Percentiles rank a stretch among this genome's conserved stretches.
These are phyloP conservation scores for Neopipo cinnamomea DNA, from an alignment of 2,113 vertebrate species.

Conservation along the genomic window DNA sequence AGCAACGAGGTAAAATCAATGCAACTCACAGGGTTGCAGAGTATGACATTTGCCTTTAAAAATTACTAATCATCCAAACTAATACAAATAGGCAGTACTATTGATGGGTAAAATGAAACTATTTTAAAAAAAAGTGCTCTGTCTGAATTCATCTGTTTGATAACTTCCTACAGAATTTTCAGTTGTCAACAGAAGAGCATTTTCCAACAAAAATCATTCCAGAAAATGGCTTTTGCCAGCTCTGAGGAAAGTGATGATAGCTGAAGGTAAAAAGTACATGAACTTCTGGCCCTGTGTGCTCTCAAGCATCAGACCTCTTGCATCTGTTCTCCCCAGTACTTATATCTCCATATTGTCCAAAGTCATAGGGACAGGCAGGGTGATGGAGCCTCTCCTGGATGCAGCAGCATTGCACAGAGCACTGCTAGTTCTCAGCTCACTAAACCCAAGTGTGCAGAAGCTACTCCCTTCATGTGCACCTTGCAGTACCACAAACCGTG, in stretches of 20 bases:
- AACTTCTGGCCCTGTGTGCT: background rate
- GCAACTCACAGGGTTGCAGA: background rate
- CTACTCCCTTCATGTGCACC: background rate
- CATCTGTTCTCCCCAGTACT: background rate
- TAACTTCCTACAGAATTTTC: background rate
- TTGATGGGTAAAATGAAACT: background rate
- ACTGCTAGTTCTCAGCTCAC: background rate
- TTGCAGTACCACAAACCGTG: background rate
- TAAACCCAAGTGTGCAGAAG: background rate
- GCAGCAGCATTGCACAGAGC: background rate
- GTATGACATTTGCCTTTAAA: background rate
- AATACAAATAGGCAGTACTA: background rate
- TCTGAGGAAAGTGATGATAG: background rate
- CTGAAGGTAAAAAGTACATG: background rate
- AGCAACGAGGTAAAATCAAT: background rate
- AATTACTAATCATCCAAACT: background rate
- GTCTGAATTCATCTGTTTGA: background rate
- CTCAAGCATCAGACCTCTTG: rapidly evolving
- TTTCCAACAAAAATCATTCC: background rate
- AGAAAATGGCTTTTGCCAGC: background rate
- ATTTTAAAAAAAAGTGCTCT: background rate
- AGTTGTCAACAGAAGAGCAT: background rate
- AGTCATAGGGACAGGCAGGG: background rate
- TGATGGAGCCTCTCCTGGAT: background rate
- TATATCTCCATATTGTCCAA: background rate